Evolutionary conservation across 2,888 invertebrate genomes (phyloP).

Genomic region (Temnothorax rugatulus): DNA sequence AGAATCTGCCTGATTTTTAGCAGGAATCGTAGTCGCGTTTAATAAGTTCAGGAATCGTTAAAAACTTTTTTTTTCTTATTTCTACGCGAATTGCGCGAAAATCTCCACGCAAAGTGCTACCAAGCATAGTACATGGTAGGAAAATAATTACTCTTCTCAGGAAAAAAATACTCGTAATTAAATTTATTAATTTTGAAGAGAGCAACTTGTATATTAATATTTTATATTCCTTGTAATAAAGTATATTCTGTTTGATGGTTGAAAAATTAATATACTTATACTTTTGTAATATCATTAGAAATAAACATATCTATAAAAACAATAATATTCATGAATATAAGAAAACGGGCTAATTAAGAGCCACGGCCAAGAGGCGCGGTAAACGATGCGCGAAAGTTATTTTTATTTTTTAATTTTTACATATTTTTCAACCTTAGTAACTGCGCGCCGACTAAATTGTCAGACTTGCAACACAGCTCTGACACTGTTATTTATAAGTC

Average conservation of each 20-base stretch:
- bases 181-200: neutral
- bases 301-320: neutral
- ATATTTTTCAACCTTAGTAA: too few species aligned
- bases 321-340: too few species aligned
- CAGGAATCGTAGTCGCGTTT: constrained; percentile 47
- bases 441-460: too few species aligned
- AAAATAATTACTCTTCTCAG: constrained; percentile 6
- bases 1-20: constrained; percentile 56
- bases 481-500: neutral
- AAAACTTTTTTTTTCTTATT: neutral
- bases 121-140: neutral
- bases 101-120: neutral
- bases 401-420: too few species aligned
- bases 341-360: too few species aligned
- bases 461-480: too few species aligned
- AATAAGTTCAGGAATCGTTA: constrained; percentile 44
- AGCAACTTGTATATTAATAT: neutral
- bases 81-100: neutral
- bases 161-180: too few species aligned
- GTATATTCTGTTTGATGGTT: neutral
- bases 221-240: neutral
- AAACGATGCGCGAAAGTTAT: too few species aligned
- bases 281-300: neutral
- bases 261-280: neutral
- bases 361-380: too few species aligned